A percentile compares a stretch with the other conserved stretches of the same genome.
Evolutionary conservation across 1,140 invertebrate genomes (phyloP).

Genomic region (Drosophila sulfurigaster): DNA sequence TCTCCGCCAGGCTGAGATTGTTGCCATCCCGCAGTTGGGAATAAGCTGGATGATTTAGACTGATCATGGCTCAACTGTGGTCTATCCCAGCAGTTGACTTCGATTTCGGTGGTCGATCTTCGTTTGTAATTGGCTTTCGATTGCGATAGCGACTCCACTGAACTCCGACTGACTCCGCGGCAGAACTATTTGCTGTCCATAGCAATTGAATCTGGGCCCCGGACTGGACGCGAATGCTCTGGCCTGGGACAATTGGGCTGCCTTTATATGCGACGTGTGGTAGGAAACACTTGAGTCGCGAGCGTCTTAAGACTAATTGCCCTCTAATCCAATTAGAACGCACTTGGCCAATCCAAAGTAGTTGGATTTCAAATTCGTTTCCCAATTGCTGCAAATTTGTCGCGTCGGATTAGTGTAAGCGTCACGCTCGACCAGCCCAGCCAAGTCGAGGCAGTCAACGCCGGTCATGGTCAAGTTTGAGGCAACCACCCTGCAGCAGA

Average conservation of each 20-base stretch:
- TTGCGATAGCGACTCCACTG: slow-evolving; percentile 23
- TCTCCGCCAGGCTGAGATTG: slow-evolving; percentile 91
- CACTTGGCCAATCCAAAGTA: slow-evolving; percentile 73
- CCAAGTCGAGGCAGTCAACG: slow-evolving; percentile 6
- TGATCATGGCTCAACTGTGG: slow-evolving; percentile 52
- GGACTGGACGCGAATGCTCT: slow-evolving; percentile 66
- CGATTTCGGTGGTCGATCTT: slow-evolving; percentile 52
- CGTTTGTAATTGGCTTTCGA: slow-evolving; percentile 38
- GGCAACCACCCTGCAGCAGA: slow-evolving; percentile 36
- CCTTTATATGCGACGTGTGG: slow-evolving; percentile 57
- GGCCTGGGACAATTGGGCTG: not conserved
- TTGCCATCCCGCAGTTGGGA: slow-evolving; percentile 75
- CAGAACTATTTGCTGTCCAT: slow-evolving; percentile 70
- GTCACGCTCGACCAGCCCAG: slow-evolving; percentile 27
- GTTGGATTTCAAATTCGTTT: slow-evolving; percentile 48
- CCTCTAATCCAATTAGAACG: slow-evolving; percentile 69
- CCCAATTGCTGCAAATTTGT: slow-evolving; percentile 58
- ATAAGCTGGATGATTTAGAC: slow-evolving; percentile 64
- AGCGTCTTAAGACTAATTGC: slow-evolving; percentile 76
- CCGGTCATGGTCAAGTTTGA: slow-evolving; percentile 75
- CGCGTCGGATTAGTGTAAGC: slow-evolving; percentile 64
- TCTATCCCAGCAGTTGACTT: not conserved
- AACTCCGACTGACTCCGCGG: slow-evolving; percentile 9
- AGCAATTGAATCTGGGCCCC: slow-evolving; percentile 51
- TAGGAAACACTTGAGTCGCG: slow-evolving; percentile 58